Base-by-base conservation (phyloP, 2,113 vertebrate species). In the Hemichromis elongatus region DNA sequence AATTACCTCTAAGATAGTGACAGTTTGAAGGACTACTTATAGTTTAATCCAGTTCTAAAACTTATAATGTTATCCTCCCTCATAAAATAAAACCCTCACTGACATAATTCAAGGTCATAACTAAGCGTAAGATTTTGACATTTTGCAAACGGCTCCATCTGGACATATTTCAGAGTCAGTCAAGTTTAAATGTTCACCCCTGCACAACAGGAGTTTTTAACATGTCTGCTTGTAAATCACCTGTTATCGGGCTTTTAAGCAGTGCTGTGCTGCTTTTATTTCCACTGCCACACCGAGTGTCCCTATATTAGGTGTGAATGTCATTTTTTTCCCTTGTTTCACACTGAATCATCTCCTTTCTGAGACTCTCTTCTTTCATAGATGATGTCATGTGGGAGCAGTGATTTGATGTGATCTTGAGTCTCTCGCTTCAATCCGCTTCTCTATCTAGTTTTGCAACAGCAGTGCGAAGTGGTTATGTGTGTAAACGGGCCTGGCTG, bases 221-320 rank as follows among this genome's bases (percentile, higher is more conserved):
- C 33, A 56, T 21, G 81, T 81, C 87, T 87, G 9, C 89, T 45
- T 85, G 80, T 54, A 63, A 86, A 80, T 86, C 10, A 21, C 77
- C 61, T 78, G 18, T 9, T 81, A 54, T 30, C 1, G 5, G n/a
- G 30, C 42, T 89, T 77, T 89, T 78, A 79, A 77, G 59, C 52
- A 61, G 53, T 50, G 57, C 47, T 53, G 5, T 28, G 47, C 84
- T 84, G 78, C 12, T 79, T 92, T 77, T 82, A 56, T 81, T 77
- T 85, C 19, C 5, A 12, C 54, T 2, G 2, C 21, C 80, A 24
- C 30, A 11, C 11, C 24, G 2, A 35, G 61, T 53, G 3, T 30
- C 40, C 37, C 28, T 30, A 9, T 59, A 37, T 70, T 55, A 68
- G 63, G 54, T 81, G 26, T 63, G 6, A 77, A 57, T 47, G 61